Conservation (phyloP, 2,888 invertebrate genomes). For the Axea sp. region DNA sequence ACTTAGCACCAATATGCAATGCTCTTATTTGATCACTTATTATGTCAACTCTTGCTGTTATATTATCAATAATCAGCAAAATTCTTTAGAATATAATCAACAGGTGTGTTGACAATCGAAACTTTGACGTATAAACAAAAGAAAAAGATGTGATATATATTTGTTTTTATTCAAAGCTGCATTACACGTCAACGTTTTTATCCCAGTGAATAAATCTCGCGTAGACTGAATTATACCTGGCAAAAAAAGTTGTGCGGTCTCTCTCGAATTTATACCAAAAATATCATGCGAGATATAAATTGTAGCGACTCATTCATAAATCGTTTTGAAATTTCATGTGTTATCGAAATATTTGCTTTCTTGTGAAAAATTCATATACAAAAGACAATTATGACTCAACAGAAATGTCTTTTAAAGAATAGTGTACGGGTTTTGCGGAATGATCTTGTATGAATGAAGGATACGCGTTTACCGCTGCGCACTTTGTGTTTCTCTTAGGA, state of each 20-base stretch:
- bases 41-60: constrained; percentile 12
- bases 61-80: constrained; percentile 17
- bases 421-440: constrained; percentile 6
- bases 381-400: constrained; percentile 28
- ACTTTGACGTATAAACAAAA: constrained; percentile 28
- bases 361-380: constrained; percentile 32
- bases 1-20: constrained; percentile 7
- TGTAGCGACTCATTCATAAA: constrained; percentile 2
- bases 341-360: constrained; percentile 4
- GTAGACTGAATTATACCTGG: constrained; percentile 1
- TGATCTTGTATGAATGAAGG: constrained; percentile 52
- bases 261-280: constrained; percentile 9
- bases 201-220: constrained; percentile 26
- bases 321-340: constrained; percentile 3
- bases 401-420: constrained; percentile 15
- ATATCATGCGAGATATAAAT: constrained; percentile 13
- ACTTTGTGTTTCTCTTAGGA: constrained; percentile 68
- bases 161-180: constrained; percentile 5
- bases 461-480: constrained; percentile 62
- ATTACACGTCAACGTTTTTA: constrained; percentile 3
- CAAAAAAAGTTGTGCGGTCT: neutral
- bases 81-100: constrained; percentile 38
- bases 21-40: constrained; percentile 17
- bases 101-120: constrained; percentile 42
- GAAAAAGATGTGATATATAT: constrained; percentile 2